Base-by-base conservation (phyloP, 2,113 vertebrate genomes). In the Chaenogobius annularis region DNA sequence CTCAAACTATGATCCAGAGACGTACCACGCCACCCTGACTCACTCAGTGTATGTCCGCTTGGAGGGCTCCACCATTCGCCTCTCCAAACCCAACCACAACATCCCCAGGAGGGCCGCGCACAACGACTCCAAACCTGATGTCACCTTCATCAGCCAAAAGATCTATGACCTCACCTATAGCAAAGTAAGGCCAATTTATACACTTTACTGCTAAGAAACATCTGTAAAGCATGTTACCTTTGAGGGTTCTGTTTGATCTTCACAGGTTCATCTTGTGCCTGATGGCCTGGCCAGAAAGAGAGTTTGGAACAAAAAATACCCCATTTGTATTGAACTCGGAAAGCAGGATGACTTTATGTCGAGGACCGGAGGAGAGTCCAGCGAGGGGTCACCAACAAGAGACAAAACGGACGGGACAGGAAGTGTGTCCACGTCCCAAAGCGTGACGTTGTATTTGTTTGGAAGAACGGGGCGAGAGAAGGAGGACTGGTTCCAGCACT, bases 241-340 rank as follows among this genome's bases (percentile, higher is more conserved):
- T 46, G 2, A 47, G 8, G 17, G 6, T 14, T 43, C n/a, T 43
- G 3, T 46, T 4, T 22, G 48, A 62, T 35, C 68, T 37, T 75
- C 63, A 61, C 85, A 99, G 97, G 95, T 99, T 66, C 94, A 93
- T 86, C 90, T 99, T 67, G 93, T 95, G 72, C 98, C 98, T 68
- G 94, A 93, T 67, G 95, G 90, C 83, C 92, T 99, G 87, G 98
- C 98, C 81, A 93, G 96, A 80, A 99, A 99, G 77, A 91, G 97
- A 10, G 81, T 98, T 61, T 99, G 97, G 97, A 99, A 99, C 91
- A 99, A 99, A 87, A 99, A 99, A 69, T 99, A 99, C 72, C 97
- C 98, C 0, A 96, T 99, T 85, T 98, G 96, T 91, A 94, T 99
- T n/a, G 95, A 98, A 69, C 95, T 99, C 0, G 93, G 86, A 78